Evolutionary conservation across 2,888 invertebrate species (phyloP), one percentile per base, ranked within the genome.

Genomic region (Fabriciana adippe): DNA sequence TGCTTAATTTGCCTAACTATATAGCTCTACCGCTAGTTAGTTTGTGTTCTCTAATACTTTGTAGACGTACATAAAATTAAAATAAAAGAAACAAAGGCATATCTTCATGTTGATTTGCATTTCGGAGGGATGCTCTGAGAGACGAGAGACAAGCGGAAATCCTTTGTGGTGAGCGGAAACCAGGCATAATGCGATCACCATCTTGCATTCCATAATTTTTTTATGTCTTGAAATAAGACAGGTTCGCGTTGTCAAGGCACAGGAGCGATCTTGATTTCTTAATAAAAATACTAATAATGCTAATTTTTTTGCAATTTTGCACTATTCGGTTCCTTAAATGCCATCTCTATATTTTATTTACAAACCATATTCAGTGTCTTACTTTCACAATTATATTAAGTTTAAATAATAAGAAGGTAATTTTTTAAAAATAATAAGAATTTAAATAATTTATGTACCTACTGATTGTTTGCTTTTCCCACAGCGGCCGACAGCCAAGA

Each of bases 401-500:
- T 41, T 41, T 41, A 41, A 41, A 41, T 41, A 41, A 8, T 41
- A 41, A 8, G 3, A 41, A 41, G 35, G 1, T 41, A 41, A 41
- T n/a, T n/a, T n/a, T n/a, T n/a, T n/a, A n/a, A n/a, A n/a, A n/a
- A n/a, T n/a, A n/a, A n/a, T n/a, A n/a, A n/a, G n/a, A 2, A 11
- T 51, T 31, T 18, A 31, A 50, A n/a, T 21, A 18, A 5, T 51
- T 61, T 41, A 16, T 16, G 31, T n/a, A 11, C 26, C n/a, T 60
- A 62, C 13, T 35, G 21, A 48, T n/a, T 57, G 47, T 70, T 72
- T 65, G 69, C 68, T 79, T 89, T 85, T 82, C 84, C 77, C 72
- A 79, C 90, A 92, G 91, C 90, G 83, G 90, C 87, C 78, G 92
- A 92, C 79, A 91, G 92, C 79, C 92, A 92, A 80, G 92, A 89